Conservation (phyloP, 2,113 vertebrate species). For the Scophthalmus maximus region DNA sequence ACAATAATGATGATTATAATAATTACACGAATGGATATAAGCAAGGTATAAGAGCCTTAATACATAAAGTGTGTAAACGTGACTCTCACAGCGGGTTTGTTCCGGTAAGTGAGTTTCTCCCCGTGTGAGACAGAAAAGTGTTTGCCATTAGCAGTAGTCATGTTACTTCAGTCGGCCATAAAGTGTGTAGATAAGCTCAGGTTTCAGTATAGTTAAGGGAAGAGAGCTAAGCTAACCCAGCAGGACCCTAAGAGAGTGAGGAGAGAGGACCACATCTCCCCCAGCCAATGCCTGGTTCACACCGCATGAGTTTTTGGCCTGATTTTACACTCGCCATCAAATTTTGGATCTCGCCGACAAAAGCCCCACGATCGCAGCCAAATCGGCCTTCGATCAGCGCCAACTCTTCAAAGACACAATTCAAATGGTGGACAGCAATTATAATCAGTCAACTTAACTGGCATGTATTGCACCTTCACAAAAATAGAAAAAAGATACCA, state of each 20-base stretch:
- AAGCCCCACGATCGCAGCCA: too few relatives aligned
- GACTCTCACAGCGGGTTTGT: not conserved
- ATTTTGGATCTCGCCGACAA: too few relatives aligned
- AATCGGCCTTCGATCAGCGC: too few relatives aligned
- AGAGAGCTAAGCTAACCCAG: not conserved
- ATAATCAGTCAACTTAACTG: too few relatives aligned
- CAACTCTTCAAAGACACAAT: too few relatives aligned
- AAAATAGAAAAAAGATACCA: not conserved
- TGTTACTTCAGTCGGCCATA: not conserved
- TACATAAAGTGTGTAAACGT: not conserved
- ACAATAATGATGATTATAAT: too few relatives aligned
- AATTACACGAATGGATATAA: not conserved
- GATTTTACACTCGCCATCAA: too few relatives aligned
- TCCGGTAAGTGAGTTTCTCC: not conserved
- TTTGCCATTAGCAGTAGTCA: not conserved
- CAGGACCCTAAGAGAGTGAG: not conserved
- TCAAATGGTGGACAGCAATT: too few relatives aligned
- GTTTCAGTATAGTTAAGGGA: not conserved
- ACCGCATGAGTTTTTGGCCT: too few relatives aligned
- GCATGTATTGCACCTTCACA: too few relatives aligned
- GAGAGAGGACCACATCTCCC: not conserved
- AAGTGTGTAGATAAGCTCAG: constrained; percentile 8
- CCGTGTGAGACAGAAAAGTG: not conserved
- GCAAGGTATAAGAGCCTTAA: too few relatives aligned
- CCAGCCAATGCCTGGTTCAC: not conserved